Base-by-base conservation (phyloP, 2,888 invertebrate species). In the Scelioninae gen. 1 region DNA sequence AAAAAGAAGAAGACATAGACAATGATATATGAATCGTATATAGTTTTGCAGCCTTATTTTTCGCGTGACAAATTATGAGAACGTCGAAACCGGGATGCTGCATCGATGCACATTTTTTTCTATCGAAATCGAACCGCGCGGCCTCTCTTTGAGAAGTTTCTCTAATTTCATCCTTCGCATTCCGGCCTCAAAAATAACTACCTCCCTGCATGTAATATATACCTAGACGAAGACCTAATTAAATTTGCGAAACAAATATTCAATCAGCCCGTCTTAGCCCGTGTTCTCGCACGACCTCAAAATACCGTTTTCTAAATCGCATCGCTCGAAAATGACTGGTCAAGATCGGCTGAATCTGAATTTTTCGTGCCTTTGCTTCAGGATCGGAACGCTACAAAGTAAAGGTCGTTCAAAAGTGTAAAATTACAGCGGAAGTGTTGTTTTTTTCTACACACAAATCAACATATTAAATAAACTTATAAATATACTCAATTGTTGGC, bases 171-270 rank as follows among this genome's bases (percentile, higher is more conserved):
- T 53, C 63, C 69, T 77, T 63, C 31, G 56, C 77, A 69, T 78
- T 65, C 56, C 58, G 13, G 23, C 15, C 53, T 16, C 53, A 60
- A 47, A 78, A 78, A 71, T 78, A 11, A 71, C 71, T 71, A 53
- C 58, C 65, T 79, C 43, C 56, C 43, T 16, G 31, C 32, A 15
- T 31, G 29, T 79, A 71, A 79, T 79, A 47, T 43, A 66, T 79
- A 72, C 65, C 71, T 72, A 72, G 51, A 58, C 56, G 23, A 13
- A 53, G 43, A n/a, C 23, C 51, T 58, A 47, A 65, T 72, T 65
- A 72, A 79, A 79, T 72, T 65, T 72, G 49, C 51, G 78, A 72
- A 72, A 71, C 71, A 79, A 79, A 71, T 79, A 79, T 72, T 78
- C 65, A 79, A 79, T 72, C 71, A 69, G 13, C 47, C 15, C 16